Base-by-base conservation (phyloP, 2,797 vertebrate genomes). In the Glyptemys insculpta region DNA sequence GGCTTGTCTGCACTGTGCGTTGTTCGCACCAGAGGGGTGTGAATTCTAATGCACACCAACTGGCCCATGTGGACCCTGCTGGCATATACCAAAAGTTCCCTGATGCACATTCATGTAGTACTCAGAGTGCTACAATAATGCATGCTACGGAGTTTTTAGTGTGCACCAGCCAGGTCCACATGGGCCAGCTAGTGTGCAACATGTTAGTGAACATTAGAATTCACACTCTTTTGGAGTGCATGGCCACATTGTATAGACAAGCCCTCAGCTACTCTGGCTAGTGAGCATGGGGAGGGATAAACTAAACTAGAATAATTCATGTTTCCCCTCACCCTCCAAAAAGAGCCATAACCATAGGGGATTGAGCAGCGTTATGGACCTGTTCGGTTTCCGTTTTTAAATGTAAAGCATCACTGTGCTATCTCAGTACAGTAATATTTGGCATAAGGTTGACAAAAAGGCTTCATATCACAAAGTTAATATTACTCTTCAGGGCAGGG, bases 361-460 rank as follows among this genome's bases (percentile, higher is more conserved):
- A 1, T n/a, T 90, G 4, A 57, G 49, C 65, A 0, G 1, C 2
- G 81, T 83, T 72, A 23, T 72, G 88, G 5, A 1, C 49, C 21
- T 11, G 8, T 34, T 53, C 5, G 3, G 5, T 11, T 91, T 85
- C 41, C 4, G 1, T 50, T 74, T 79, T 3, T 74, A 83, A 85
- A 1, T 0, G 1, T 4, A 68, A 1, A 79, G 0, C 1, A 11
- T 41, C n/a, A 74, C 3, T 37, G 5, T 85, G 19, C 62, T 82
- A 53, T 5, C 49, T 21, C 1, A 47, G 5, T 5, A 50, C 37
- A 72, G 47, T 53, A 12, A 5, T n/a, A 10, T 37, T 81, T 74
- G 4, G 0, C 57, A 1, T 29, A 85, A 94, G 80, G 81, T 6
- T 54, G 37, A 2, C 15, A 4, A 68, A 91, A 74, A 72, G 6